Percentiles rank a stretch among this genome's conserved stretches.
Evolutionary conservation across 2,888 invertebrate species (phyloP).

Genomic region (Brenthis hecate): DNA sequence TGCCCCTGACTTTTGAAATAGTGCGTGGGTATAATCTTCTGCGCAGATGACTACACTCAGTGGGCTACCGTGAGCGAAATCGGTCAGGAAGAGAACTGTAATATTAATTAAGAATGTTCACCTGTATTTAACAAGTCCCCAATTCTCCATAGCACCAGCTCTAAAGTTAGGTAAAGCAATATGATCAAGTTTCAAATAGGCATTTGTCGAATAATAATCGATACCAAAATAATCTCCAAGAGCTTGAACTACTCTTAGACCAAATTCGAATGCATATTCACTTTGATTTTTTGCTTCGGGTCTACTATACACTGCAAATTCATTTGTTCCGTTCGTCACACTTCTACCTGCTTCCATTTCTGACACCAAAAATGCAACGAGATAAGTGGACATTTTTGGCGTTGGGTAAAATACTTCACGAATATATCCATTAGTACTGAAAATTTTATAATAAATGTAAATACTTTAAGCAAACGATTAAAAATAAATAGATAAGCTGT

Average conservation of each 20-base stretch:
- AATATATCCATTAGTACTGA: constrained; percentile 82
- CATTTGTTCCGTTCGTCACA: constrained; percentile 50
- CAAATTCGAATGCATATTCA: constrained; percentile 85
- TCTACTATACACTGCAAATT: constrained; percentile 86
- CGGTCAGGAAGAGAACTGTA: background rate
- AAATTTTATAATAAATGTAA: constrained; percentile 34
- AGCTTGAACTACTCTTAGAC: constrained; percentile 72
- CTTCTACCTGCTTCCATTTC: constrained; percentile 81
- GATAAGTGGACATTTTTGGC: constrained; percentile 90
- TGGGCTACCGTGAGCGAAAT: background rate
- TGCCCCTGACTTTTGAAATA: too few relatives aligned
- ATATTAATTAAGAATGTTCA: constrained; percentile 47
- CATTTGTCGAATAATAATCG: constrained; percentile 76
- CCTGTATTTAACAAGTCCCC: constrained; percentile 93
- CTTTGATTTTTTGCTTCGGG: constrained; percentile 86
- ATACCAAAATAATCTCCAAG: constrained; percentile 83
- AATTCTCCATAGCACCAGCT: constrained; percentile 95
- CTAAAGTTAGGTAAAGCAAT: constrained; percentile 93
- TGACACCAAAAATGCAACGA: constrained; percentile 92
- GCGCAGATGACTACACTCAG: background rate
- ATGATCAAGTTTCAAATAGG: constrained; percentile 89
- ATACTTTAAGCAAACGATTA: background rate
- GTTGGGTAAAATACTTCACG: constrained; percentile 83
- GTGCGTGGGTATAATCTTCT: too few relatives aligned
- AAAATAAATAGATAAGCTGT: too few relatives aligned